Percentiles rank a stretch among this genome's conserved stretches.
These are phyloP conservation scores for Phengaris alcon DNA, from an alignment of 2,888 invertebrate species.

Conservation along the genomic window DNA sequence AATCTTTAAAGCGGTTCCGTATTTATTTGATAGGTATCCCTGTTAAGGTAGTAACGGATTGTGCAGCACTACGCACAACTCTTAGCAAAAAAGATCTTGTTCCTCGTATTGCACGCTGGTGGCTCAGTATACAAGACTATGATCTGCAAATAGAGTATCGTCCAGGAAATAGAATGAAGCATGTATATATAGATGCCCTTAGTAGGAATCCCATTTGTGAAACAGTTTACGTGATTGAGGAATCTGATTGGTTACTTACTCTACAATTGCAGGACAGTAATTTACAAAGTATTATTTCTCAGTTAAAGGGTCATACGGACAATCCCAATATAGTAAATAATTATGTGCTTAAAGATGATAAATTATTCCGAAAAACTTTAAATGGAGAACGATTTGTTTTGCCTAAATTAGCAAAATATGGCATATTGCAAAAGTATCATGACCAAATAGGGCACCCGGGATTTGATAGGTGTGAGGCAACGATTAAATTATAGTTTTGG, in stretches of 20 bases:
- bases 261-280: background rate
- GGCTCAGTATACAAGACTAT: background rate
- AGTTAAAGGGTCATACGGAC: background rate
- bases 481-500: background rate
- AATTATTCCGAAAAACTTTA: too few relatives aligned
- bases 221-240: background rate
- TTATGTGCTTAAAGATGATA: too few relatives aligned
- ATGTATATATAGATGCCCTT: background rate
- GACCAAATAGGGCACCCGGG: too few relatives aligned
- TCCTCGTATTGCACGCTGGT: background rate
- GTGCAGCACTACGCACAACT: slow-evolving; percentile 44
- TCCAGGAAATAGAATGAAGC: background rate
- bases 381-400: background rate
- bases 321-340: background rate
- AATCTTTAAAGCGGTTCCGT: slow-evolving; percentile 41
- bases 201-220: background rate
- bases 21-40: slow-evolving; percentile 41
- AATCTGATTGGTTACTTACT: background rate
- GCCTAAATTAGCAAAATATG: too few relatives aligned
- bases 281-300: background rate
- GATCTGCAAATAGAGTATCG: background rate
- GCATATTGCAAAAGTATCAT: too few relatives aligned
- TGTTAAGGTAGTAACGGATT: slow-evolving; percentile 43
- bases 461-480: background rate
- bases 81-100: slow-evolving; percentile 38